Evolutionary conservation across 2,797 vertebrate genomes (phyloP), one percentile per base, ranked within the genome.

Genomic region (Pseudochirops corinnae): DNA sequence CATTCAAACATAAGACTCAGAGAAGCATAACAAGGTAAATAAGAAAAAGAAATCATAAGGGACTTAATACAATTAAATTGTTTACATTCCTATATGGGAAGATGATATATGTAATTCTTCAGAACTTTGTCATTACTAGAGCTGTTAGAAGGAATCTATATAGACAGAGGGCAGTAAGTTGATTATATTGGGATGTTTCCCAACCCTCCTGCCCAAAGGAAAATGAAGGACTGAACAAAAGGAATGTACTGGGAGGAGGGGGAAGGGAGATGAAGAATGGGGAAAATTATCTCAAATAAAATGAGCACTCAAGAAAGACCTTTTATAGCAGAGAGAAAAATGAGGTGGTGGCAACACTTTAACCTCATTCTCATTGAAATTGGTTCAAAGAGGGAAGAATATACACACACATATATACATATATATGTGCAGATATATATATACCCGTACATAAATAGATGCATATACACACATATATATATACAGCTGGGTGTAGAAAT

Each of bases 361-460:
- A 67, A n/a, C 16, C 13, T n/a, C 33, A 67, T 33, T 67, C 5
- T 67, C 62, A 67, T 18, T 67, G 13, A 1, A 67, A 67, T n/a
- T 67, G 62, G 33, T 67, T 67, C 33, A 67, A 67, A n/a, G 33
- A 67, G 33, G 62, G 33, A 67, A 67, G 62, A 33, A 67, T n/a
- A n/a, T 5, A n/a, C 5, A 16, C 14, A 33, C 10, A 33, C 7
- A 33, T 33, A 33, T 33, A 62, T 4, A 62, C 1, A 33, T 31
- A n/a, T 0, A 18, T 13, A n/a, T 6, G 5, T 2, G n/a, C 5
- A 31, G 10, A 74, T 5, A n/a, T 28, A 1, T 57, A 9, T 57
- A 1, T 26, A 29, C 10, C 0, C 29, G 29, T 0, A 29, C 6
- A 29, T 16, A 11, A 4, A 31, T 24, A 5, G 24, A 5, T 28